Conservation (phyloP, 2,888 invertebrate species). For the Ditula angustiorana region DNA sequence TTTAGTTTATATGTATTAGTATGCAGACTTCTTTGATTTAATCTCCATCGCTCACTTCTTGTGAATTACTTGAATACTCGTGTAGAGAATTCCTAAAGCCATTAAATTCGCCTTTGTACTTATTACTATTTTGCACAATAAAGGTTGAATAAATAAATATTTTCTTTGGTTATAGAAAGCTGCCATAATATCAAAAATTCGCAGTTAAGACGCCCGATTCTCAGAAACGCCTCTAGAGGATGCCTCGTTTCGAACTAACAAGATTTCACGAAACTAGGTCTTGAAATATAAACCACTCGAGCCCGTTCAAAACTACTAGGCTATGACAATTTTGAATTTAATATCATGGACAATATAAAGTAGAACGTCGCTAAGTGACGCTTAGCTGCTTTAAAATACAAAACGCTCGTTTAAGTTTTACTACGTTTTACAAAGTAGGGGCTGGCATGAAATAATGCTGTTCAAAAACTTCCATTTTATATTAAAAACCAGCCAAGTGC, state of each 20-base stretch:
- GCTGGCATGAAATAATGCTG: neutral
- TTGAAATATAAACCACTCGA: constrained; percentile 2
- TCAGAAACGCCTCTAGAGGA: neutral
- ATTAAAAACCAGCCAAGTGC: no score
- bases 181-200: neutral
- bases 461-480: no score
- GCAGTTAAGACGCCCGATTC: neutral
- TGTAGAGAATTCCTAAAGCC: no score
- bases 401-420: constrained; percentile 3
- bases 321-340: constrained; percentile 5
- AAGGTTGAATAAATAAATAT: no score
- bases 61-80: no score
- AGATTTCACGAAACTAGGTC: constrained; percentile 10
- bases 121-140: no score
- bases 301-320: constrained; percentile 5
- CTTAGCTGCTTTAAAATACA: constrained; percentile 10
- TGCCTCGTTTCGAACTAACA: constrained; percentile 8
- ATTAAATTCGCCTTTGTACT: no score
- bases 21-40: no score
- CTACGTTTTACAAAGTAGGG: neutral
- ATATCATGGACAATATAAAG: constrained; percentile 4
- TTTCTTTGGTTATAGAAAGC: no score
- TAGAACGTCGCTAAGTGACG: neutral
- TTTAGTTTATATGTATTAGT: no score
- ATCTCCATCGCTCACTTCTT: no score